Evolutionary conservation across 2,113 vertebrate species (phyloP).

Genomic region (Oryctolagus cuniculus): mOryCun1.1 NC_091436.1:67436001-67436500

Average conservation of each 20-base stretch:
- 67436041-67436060: constrained; percentile 7
- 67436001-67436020: neutral
- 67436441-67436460: neutral
- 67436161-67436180: constrained; percentile 31
- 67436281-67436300: neutral
- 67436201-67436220: constrained; percentile 53
- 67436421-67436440: constrained; percentile 5
- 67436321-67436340: constrained; percentile 29
- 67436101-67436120: constrained; percentile 29
- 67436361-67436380: neutral
- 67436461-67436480: neutral
- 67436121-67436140: constrained; percentile 8
- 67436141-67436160: constrained; percentile 18
- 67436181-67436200: neutral
- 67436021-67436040: constrained; percentile 23
- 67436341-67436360: constrained; percentile 19
- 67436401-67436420: constrained; percentile 16
- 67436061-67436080: neutral
- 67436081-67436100: neutral
- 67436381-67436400: neutral
- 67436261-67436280: neutral
- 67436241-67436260: neutral
- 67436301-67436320: constrained; percentile 40
- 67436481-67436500: neutral
- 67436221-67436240: constrained; percentile 18